Percentiles rank a stretch among this genome's conserved stretches.
Conservation (phyloP, 2,888 invertebrate species). For the Ischnus inquisitorius region DNA sequence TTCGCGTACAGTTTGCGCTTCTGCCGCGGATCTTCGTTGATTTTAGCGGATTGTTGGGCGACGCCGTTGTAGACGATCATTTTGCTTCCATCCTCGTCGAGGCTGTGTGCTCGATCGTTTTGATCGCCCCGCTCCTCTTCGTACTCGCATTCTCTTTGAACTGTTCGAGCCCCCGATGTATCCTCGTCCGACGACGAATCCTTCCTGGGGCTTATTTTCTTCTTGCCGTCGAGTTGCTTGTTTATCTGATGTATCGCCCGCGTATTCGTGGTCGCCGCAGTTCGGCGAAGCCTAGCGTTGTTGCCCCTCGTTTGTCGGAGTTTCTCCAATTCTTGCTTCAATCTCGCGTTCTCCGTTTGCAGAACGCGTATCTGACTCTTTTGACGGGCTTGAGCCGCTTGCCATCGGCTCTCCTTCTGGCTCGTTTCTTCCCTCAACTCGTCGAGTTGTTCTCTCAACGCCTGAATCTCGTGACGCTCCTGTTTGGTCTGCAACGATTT, state of each 20-base stretch:
- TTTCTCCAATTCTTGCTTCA: constrained; percentile 89
- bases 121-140: constrained; percentile 44
- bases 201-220: constrained; percentile 67
- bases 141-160: constrained; percentile 30
- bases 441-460: constrained; percentile 89
- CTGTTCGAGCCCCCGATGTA: constrained; percentile 7
- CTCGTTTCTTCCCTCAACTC: constrained; percentile 89
- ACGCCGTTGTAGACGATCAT: constrained; percentile 51
- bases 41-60: constrained; percentile 48
- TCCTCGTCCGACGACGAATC: constrained; percentile 73
- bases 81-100: constrained; percentile 57
- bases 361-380: constrained; percentile 91
- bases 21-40: constrained; percentile 73
- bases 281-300: constrained; percentile 88
- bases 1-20: constrained; percentile 80
- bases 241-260: constrained; percentile 93
- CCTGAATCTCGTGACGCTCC: constrained; percentile 88
- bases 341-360: constrained; percentile 90
- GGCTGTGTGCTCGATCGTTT: constrained; percentile 40
- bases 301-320: constrained; percentile 87
- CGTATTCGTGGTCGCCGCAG: constrained; percentile 88
- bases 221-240: constrained; percentile 86
- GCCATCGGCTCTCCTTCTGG: constrained; percentile 91
- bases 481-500: constrained; percentile 91
- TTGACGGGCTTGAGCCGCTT: constrained; percentile 90